phyloP scores from a whole-genome alignment of 2,888 invertebrate species.

The Ditula angustiorana region DNA sequence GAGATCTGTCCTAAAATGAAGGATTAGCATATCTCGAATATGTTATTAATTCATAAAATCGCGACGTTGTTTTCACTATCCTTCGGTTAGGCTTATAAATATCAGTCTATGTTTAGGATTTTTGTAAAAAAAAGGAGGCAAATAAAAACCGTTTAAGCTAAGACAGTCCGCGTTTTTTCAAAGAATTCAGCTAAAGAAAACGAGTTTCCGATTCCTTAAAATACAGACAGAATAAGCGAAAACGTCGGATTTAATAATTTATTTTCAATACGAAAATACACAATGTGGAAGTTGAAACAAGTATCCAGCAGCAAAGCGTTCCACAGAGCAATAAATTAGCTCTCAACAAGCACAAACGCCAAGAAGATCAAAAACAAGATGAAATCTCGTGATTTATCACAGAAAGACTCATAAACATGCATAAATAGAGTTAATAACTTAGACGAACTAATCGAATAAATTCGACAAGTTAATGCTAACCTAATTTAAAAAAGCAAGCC shows the following conservation, averaged over 20 bases:
- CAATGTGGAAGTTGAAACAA: conserved; percentile 19
- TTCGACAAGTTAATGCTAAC: conserved; percentile 47
- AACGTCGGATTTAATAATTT: conserved; percentile 25
- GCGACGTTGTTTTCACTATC: too few species aligned
- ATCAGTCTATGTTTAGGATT: not conserved
- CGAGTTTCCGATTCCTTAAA: conserved; percentile 3
- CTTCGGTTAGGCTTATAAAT: too few species aligned
- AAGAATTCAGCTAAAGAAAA: conserved; percentile 12
- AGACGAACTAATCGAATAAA: conserved; percentile 34
- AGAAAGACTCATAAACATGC: conserved; percentile 19
- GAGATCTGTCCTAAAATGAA: too few species aligned
- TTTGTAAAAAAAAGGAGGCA: not conserved
- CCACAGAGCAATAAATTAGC: conserved; percentile 27
- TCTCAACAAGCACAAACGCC: conserved; percentile 22
- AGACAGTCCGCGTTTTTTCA: conserved; percentile 4
- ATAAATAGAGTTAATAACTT: conserved; percentile 14
- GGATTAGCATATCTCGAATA: too few species aligned
- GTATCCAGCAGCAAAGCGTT: conserved; percentile 3
- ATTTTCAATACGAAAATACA: conserved; percentile 35
- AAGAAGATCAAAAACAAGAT: conserved; percentile 33
- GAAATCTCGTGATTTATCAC: conserved; percentile 34
- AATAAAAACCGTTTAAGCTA: not conserved
- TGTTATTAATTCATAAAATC: too few species aligned
- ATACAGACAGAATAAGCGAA: conserved; percentile 25
- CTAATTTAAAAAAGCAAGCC: conserved; percentile 52